These are phyloP conservation scores for Semicossyphus pulcher DNA, from an alignment of 2,113 vertebrate genomes.

Conservation along the genomic window DNA sequence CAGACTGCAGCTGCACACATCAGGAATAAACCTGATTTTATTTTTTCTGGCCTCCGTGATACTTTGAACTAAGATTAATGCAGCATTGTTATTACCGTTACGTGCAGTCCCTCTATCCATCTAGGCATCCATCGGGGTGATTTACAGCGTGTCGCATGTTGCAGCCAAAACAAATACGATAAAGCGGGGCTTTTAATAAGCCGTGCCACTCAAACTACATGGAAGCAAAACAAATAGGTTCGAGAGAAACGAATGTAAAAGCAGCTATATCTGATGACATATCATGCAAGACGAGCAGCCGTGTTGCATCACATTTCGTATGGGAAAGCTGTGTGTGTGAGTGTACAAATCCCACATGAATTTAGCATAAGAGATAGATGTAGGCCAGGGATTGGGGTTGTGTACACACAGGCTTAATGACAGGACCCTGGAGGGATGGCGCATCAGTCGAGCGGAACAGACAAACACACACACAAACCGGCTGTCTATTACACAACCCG, in stretches of 20 bases:
- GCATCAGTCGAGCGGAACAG: constrained; percentile 60
- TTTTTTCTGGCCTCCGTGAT: constrained; percentile 30
- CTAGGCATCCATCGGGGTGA: constrained; percentile 26
- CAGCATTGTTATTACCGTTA: not conserved
- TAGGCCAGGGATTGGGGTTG: constrained; percentile 67
- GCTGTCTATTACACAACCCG: constrained; percentile 47
- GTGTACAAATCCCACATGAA: constrained; percentile 31
- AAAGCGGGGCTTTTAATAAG: constrained; percentile 21
- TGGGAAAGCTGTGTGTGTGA: constrained; percentile 40
- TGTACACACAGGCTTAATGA: constrained; percentile 75
- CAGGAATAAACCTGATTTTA: not conserved
- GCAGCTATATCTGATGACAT: constrained; percentile 53
- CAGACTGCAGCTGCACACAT: constrained; percentile 3
- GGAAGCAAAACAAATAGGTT: constrained; percentile 14
- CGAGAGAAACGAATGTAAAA: constrained; percentile 18
- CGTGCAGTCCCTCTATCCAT: constrained; percentile 9
- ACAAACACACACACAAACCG: constrained; percentile 49
- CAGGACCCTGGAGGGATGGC: constrained; percentile 61
- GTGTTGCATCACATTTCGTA: constrained; percentile 66
- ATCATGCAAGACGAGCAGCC: constrained; percentile 28
- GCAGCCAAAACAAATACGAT: constrained; percentile 52
- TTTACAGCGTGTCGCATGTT: constrained; percentile 26
- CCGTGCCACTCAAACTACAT: constrained; percentile 30
- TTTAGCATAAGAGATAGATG: constrained; percentile 55
- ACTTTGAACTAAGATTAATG: not conserved